Conservation (phyloP, 2,797 vertebrate species). For the Triplophysa bombifrons region DNA sequence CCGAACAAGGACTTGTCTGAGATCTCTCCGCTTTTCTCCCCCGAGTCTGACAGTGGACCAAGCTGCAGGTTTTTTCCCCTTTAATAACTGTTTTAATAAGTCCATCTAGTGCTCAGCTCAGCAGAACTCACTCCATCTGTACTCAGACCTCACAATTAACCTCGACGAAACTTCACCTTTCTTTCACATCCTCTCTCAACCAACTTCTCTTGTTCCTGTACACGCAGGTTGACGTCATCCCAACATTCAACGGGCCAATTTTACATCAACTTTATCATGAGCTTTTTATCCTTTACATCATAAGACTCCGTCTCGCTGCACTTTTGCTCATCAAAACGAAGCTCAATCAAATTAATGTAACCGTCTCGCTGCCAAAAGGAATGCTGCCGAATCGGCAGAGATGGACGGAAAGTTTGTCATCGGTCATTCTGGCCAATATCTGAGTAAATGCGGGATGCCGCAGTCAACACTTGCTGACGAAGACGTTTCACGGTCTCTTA, state of each 20-base stretch:
- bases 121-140: conserved; percentile 29
- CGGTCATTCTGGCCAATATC: conserved; percentile 21
- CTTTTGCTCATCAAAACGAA: conserved; percentile 42
- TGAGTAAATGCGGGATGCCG: conserved; percentile 33
- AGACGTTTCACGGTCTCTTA: conserved; percentile 33
- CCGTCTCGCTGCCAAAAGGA: conserved; percentile 46
- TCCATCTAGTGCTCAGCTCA: conserved; percentile 19
- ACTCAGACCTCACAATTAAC: conserved; percentile 25
- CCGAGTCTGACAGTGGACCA: background rate
- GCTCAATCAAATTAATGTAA: conserved; percentile 54
- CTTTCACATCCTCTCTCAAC: conserved; percentile 55
- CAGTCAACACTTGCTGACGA: conserved; percentile 55
- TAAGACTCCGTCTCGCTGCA: conserved; percentile 47
- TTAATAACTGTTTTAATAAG: conserved; percentile 34
- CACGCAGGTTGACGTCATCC: conserved; percentile 65
- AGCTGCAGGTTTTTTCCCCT: background rate
- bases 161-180: conserved; percentile 52
- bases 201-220: conserved; percentile 12
- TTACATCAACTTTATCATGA: conserved; percentile 64
- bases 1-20: background rate
- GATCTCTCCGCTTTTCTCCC: background rate
- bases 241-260: conserved; percentile 48
- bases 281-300: conserved; percentile 59
- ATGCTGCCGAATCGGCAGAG: conserved; percentile 32
- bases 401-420: conserved; percentile 51